Evolutionary conservation across 2,888 invertebrate genomes (phyloP).

Genomic region (Xestia sexstrigata): DNA sequence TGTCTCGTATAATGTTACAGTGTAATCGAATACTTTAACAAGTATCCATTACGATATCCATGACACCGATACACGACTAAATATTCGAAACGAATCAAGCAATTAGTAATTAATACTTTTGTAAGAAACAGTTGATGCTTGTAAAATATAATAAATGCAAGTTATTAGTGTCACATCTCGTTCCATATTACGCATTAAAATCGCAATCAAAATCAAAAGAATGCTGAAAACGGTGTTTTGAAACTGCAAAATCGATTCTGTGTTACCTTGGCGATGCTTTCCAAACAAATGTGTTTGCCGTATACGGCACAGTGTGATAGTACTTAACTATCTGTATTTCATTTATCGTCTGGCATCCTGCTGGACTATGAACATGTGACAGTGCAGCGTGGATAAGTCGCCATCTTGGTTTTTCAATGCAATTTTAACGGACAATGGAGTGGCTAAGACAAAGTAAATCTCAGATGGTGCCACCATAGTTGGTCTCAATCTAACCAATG

Average conservation of each 20-base stretch:
- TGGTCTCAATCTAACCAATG: no score
- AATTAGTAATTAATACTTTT: conserved; percentile 34
- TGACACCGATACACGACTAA: conserved; percentile 52
- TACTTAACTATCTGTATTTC: not conserved
- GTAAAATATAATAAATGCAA: conserved; percentile 10
- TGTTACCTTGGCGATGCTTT: not conserved
- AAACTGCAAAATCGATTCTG: conserved; percentile 8
- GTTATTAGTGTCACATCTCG: conserved; percentile 20
- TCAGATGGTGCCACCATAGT: no score
- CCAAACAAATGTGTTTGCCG: not conserved
- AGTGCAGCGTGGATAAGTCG: not conserved
- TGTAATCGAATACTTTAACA: conserved; percentile 40
- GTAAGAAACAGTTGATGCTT: conserved; percentile 25
- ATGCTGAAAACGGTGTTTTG: conserved; percentile 7
- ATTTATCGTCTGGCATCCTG: not conserved
- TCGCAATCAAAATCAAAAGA: not conserved
- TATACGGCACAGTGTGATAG: not conserved
- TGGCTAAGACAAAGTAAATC: no score
- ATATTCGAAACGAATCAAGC: conserved; percentile 40
- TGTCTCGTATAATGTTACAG: conserved; percentile 45
- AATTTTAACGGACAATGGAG: not conserved
- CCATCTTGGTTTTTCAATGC: not conserved
- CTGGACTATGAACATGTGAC: not conserved
- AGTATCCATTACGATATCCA: conserved; percentile 55
- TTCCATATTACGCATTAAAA: conserved; percentile 4